phyloP scores from a whole-genome alignment of 2,888 invertebrate species.

The Pediacus dermestoides region DNA sequence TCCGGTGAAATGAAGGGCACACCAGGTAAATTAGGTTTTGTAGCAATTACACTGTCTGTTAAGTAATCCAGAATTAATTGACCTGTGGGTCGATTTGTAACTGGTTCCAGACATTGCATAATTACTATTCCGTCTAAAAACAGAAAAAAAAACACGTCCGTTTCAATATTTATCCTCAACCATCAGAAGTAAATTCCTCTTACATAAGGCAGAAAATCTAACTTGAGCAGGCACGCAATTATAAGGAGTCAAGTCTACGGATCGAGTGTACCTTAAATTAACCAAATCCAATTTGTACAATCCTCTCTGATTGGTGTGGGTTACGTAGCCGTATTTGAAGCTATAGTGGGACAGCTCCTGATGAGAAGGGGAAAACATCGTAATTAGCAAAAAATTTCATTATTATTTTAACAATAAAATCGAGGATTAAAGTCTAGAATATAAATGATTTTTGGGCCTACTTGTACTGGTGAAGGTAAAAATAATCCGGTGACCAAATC shows the following conservation, averaged over 20 bases:
- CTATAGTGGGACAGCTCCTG: slow-evolving; percentile 55
- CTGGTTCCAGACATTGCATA: slow-evolving; percentile 66
- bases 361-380: slow-evolving; percentile 24
- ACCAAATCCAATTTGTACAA: slow-evolving; percentile 70
- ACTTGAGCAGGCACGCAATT: slow-evolving; percentile 69
- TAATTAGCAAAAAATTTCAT: too few species aligned
- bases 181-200: slow-evolving; percentile 41
- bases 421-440: too few species aligned
- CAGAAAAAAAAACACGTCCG: slow-evolving; percentile 9
- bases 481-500: slow-evolving; percentile 65
- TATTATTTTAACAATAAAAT: too few species aligned
- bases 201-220: slow-evolving; percentile 69
- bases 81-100: slow-evolving; percentile 60
- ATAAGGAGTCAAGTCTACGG: slow-evolving; percentile 67
- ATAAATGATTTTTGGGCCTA: too few species aligned
- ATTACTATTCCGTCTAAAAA: slow-evolving; percentile 65
- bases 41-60: slow-evolving; percentile 65
- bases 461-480: slow-evolving; percentile 58
- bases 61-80: slow-evolving; percentile 69
- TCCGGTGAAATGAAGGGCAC: slow-evolving; percentile 67
- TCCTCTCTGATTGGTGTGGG: slow-evolving; percentile 67
- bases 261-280: slow-evolving; percentile 67
- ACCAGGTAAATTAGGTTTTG: slow-evolving; percentile 61
- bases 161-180: background rate
- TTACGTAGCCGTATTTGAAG: slow-evolving; percentile 71